Percentiles rank a stretch among this genome's conserved stretches.
Evolutionary conservation across 2,113 vertebrate species (phyloP).

Genomic region (Neomonachus schauinslandi): DNA sequence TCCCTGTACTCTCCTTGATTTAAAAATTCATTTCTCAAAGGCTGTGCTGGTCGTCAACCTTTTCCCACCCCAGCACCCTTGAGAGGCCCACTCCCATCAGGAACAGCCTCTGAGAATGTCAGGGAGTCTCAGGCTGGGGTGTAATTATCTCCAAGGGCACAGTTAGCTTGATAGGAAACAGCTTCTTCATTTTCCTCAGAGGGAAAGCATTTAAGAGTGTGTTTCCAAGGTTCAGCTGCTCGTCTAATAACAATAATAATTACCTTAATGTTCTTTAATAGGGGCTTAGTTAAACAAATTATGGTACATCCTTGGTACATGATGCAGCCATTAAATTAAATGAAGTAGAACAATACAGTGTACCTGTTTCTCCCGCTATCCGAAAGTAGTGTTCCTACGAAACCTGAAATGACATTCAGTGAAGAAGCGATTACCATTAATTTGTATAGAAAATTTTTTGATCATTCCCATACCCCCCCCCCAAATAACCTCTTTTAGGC

Average conservation of each 20-base stretch:
- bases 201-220: slow-evolving; percentile 32
- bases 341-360: slow-evolving; percentile 47
- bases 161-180: slow-evolving; percentile 5
- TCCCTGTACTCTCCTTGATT: background rate
- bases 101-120: background rate
- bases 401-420: background rate
- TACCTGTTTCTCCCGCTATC: background rate
- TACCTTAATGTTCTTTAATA: slow-evolving; percentile 69
- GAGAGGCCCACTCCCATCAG: background rate
- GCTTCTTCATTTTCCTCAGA: slow-evolving; percentile 46
- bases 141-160: background rate
- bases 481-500: background rate
- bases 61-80: background rate
- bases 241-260: slow-evolving; percentile 73
- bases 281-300: slow-evolving; percentile 73
- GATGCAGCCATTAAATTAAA: slow-evolving; percentile 67
- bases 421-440: background rate
- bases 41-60: background rate
- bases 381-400: background rate
- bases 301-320: slow-evolving; percentile 60
- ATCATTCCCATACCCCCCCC: background rate
- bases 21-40: background rate
- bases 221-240: slow-evolving; percentile 61
- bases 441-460: background rate
- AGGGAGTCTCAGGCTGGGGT: background rate